These are phyloP conservation scores for Ophioninae sp. DNA, from an alignment of 2,888 invertebrate species.

Conservation along the genomic window DNA sequence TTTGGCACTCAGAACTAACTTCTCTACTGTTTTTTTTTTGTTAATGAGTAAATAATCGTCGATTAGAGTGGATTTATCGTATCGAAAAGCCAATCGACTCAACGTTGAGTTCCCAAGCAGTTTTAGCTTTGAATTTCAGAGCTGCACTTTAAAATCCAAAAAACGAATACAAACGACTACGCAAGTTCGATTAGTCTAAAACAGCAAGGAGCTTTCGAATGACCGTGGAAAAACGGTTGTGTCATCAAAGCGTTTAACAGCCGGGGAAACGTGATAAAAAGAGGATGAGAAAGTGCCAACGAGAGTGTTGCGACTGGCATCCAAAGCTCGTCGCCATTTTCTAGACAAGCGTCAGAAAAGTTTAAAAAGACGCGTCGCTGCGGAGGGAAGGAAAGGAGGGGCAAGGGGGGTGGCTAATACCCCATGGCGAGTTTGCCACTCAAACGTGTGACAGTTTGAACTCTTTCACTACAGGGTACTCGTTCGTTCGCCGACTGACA, in stretches of 20 bases:
- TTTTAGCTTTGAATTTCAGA: too few relatives aligned
- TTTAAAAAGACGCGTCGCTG: slow-evolving; percentile 23
- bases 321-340: slow-evolving; percentile 12
- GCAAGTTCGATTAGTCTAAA: slow-evolving; percentile 10
- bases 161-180: background rate
- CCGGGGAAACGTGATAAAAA: slow-evolving; percentile 15
- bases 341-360: slow-evolving; percentile 11
- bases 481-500: slow-evolving; percentile 18
- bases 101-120: too few relatives aligned
- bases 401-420: slow-evolving; percentile 3
- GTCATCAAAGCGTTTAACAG: slow-evolving; percentile 21
- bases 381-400: background rate
- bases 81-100: too few relatives aligned
- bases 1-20: background rate
- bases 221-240: slow-evolving; percentile 5
- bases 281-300: background rate
- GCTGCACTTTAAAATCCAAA: background rate
- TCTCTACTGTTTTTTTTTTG: too few relatives aligned
- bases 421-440: slow-evolving; percentile 37
- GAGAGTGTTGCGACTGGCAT: background rate
- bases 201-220: too few relatives aligned
- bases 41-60: too few relatives aligned
- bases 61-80: too few relatives aligned
- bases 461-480: slow-evolving; percentile 31
- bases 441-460: slow-evolving; percentile 28